These are phyloP conservation scores for Drosophila paranaensis DNA, from an alignment of 2,888 invertebrate species.

Conservation along the genomic window DNA sequence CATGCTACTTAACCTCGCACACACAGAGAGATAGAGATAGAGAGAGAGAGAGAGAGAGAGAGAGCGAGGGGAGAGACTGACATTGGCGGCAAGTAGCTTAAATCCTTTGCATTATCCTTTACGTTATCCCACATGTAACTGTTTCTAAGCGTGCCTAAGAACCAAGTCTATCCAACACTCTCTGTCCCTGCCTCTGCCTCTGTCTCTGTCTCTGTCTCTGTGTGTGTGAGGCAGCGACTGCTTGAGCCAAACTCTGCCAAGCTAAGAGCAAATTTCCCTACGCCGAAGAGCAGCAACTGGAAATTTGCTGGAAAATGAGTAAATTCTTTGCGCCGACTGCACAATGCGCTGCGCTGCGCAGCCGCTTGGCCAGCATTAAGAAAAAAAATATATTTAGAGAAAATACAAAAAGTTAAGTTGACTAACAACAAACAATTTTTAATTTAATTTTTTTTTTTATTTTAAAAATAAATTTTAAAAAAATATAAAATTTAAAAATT, in stretches of 20 bases:
- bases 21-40: constrained; percentile 5
- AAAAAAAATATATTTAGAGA: neutral
- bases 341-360: constrained; percentile 28
- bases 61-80: constrained; percentile 32
- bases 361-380: neutral
- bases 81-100: constrained; percentile 75
- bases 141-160: constrained; percentile 53
- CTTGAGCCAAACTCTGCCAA: neutral
- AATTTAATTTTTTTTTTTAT: too few species aligned
- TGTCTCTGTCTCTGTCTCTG: neutral
- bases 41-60: constrained; percentile 3
- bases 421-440: too few species aligned
- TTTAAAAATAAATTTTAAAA: neutral
- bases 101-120: constrained; percentile 73
- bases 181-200: neutral
- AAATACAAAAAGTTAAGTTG: neutral
- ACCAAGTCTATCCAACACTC: constrained; percentile 17
- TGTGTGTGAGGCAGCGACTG: neutral
- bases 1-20: constrained; percentile 50
- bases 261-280: constrained; percentile 60
- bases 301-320: constrained; percentile 40
- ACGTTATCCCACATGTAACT: constrained; percentile 72
- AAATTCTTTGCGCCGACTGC: neutral
- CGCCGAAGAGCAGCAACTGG: constrained; percentile 49
- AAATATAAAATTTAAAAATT: neutral